Evolutionary conservation across 2,113 vertebrate species (phyloP).

Genomic region (Archilochus colubris): DNA sequence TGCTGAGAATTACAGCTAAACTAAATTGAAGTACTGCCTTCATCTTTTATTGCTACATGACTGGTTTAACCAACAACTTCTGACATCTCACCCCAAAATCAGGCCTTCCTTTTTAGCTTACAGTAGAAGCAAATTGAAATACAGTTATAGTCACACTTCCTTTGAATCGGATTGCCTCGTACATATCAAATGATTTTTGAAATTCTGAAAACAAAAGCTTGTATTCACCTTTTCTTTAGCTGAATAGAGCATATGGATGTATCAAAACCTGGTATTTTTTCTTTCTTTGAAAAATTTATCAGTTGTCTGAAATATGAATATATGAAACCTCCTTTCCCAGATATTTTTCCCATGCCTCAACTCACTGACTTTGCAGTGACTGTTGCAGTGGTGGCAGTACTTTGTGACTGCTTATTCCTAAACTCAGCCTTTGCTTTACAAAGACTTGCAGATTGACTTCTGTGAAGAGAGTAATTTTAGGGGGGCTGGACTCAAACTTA

Average conservation of each 20-base stretch:
- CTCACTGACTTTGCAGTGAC: neutral
- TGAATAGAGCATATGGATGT: neutral
- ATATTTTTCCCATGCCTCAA: neutral
- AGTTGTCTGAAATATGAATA: neutral
- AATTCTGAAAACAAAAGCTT: neutral
- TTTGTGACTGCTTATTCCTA: neutral
- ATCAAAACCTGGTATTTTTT: neutral
- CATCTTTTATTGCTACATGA: neutral
- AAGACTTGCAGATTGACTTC: neutral
- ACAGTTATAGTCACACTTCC: neutral
- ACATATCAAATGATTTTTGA: neutral
- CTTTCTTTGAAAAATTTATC: neutral
- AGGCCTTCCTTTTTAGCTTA: neutral
- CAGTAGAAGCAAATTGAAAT: neutral
- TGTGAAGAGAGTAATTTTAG: neutral
- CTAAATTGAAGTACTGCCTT: neutral
- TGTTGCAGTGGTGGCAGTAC: neutral
- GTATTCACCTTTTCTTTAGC: neutral
- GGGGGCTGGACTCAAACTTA: neutral
- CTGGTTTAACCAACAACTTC: neutral
- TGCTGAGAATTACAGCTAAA: neutral
- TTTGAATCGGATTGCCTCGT: neutral
- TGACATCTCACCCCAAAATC: neutral
- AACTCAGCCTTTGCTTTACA: neutral
- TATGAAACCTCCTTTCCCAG: rapidly evolving